Evolutionary conservation across 2,888 invertebrate genomes (phyloP).

Genomic region (Diaphora mendica): DNA sequence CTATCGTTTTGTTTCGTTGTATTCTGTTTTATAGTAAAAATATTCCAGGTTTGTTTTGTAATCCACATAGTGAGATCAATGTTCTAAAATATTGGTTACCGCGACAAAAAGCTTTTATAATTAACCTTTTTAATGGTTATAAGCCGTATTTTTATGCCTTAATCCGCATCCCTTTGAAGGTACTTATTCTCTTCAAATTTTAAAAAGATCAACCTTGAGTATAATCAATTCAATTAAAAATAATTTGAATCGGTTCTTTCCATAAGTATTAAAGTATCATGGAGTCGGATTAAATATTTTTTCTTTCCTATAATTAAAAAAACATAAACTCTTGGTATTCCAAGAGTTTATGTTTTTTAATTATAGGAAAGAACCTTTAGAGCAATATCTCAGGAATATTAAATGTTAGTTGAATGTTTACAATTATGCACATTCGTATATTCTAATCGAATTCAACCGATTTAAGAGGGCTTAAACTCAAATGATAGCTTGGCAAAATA

Average conservation of each 20-base stretch:
- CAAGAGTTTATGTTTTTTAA: background rate
- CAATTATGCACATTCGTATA: too few species aligned
- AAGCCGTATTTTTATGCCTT: background rate
- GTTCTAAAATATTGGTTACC: background rate
- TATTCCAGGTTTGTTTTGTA: background rate
- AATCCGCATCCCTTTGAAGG: background rate
- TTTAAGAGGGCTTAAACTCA: too few species aligned
- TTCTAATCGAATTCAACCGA: too few species aligned
- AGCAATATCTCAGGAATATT: too few species aligned
- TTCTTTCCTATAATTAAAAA: too few species aligned
- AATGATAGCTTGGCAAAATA: too few species aligned
- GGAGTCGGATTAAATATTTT: background rate
- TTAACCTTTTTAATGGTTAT: background rate
- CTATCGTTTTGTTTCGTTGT: slow-evolving; percentile 29
- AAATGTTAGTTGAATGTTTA: too few species aligned
- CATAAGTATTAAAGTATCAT: background rate
- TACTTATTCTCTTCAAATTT: background rate
- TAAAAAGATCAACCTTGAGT: background rate
- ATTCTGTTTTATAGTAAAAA: slow-evolving; percentile 29
- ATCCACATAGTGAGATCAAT: background rate
- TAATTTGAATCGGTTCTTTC: background rate
- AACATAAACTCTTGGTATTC: too few species aligned
- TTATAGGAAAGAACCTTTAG: background rate
- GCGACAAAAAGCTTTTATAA: background rate
- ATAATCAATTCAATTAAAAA: background rate